Percentiles rank a stretch among this genome's conserved stretches.
Evolutionary conservation across 2,888 invertebrate genomes (phyloP).

Genomic region (Drosophila neonasuta): DNA sequence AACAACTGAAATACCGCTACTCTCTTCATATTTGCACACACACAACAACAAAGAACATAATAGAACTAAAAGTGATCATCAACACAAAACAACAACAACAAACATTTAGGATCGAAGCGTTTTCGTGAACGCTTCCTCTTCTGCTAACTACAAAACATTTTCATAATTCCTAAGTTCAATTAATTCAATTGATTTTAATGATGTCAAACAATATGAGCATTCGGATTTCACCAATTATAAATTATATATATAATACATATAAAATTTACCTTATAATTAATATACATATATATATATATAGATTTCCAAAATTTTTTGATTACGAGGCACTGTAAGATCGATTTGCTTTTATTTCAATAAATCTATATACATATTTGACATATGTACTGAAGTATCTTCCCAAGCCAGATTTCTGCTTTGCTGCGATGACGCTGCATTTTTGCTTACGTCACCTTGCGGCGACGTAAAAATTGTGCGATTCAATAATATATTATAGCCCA

Average conservation of each 20-base stretch:
- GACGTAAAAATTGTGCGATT: constrained; percentile 11
- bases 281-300: constrained; percentile 32
- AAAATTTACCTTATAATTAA: constrained; percentile 51
- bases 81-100: constrained; percentile 9
- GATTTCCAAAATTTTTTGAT: constrained; percentile 32
- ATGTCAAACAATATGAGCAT: constrained; percentile 28
- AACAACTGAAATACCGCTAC: constrained; percentile 18
- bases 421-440: background rate
- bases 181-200: constrained; percentile 27
- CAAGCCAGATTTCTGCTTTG: background rate
- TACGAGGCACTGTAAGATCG: constrained; percentile 51
- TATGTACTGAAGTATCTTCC: constrained; percentile 12
- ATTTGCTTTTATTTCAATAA: constrained; percentile 53
- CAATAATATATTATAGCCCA: no score
- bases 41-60: constrained; percentile 25
- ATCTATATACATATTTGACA: constrained; percentile 42
- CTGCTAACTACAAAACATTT: constrained; percentile 46
- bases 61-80: constrained; percentile 39
- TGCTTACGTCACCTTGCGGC: constrained; percentile 43
- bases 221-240: constrained; percentile 49
- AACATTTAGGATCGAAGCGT: constrained; percentile 35
- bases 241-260: constrained; percentile 47
- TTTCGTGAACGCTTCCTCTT: constrained; percentile 62
- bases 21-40: constrained; percentile 31
- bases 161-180: constrained; percentile 48